Evolutionary conservation across 2,888 invertebrate species (phyloP), one percentile per base, ranked within the genome.

Genomic region (Hetaerina titia): DNA sequence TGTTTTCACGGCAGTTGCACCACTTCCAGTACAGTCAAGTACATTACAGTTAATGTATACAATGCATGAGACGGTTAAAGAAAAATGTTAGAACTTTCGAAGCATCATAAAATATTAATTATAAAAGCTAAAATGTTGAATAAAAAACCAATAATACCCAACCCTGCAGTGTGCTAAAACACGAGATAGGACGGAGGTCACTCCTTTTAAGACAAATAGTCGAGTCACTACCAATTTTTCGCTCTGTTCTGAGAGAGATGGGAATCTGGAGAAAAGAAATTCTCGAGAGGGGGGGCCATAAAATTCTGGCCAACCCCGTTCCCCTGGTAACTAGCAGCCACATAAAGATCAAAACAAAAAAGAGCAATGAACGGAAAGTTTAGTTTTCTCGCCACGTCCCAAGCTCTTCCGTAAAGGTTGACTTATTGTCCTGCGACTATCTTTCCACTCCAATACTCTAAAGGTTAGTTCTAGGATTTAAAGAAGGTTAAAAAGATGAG

Each of bases 371-470:
- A 92, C 56, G 56, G 92, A 56, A 56, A 56, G 45, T 92, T 92
- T 92, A 90, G 64, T 74, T 92, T 74, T 64, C 92, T 69, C 74
- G 64, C 64, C 92, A 92, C 92, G 74, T 92, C 56, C 69, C 56
- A 15, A 74, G 56, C 56, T 56, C 56, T 74, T 63, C 69, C 92
- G n/a, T 56, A 69, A 92, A 69, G 92, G 74, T 60, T 90, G 92
- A 92, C 92, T 92, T 92, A 74, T 92, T 92, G 56, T 69, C 13
- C 22, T 22, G 69, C 22, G 88, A 22, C 19, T 56, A 13, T 45
- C 57, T 57, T 87, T 60, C 90, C 90, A 64, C 90, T 45, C 63
- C 63, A 90, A 64, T 90, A 64, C 90, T 69, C 31, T 90, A 90
- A 90, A 45, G 69, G 69, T 17, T 9, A n/a, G 69, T 69, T 69